Percentiles rank a stretch among this genome's conserved stretches.
Evolutionary conservation across 2,113 vertebrate species (phyloP).

Genomic region (Eupsittula cactorum): DNA sequence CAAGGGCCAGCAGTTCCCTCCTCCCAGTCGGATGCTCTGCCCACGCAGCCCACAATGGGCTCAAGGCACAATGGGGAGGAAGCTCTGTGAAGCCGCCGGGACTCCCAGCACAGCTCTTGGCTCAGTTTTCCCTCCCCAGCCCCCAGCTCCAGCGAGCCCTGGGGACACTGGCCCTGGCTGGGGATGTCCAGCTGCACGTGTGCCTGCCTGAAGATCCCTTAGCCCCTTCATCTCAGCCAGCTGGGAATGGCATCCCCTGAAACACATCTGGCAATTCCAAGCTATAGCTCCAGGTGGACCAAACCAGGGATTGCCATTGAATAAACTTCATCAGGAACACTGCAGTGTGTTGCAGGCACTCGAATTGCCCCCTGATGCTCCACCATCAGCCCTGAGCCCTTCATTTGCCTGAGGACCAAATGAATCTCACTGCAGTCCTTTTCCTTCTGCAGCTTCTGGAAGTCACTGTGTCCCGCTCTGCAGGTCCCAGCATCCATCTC

Average conservation of each 20-base stretch:
- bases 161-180: not conserved
- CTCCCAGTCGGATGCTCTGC: not conserved
- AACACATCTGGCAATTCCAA: not conserved
- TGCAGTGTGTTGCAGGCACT: not conserved
- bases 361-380: not conserved
- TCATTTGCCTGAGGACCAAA: not conserved
- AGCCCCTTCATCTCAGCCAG: not conserved
- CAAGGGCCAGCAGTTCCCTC: not conserved
- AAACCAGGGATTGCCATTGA: not conserved
- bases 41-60: not conserved
- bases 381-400: not conserved
- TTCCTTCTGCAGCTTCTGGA: not conserved
- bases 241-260: not conserved
- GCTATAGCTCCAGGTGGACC: not conserved
- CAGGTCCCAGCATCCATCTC: not conserved
- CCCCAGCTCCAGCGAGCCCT: not conserved
- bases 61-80: not conserved
- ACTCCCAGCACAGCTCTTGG: not conserved
- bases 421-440: not conserved
- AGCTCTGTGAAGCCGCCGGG: rapidly evolving
- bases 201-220: not conserved
- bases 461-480: not conserved
- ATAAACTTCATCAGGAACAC: not conserved
- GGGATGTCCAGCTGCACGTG: not conserved
- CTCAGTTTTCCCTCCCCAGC: not conserved